phyloP scores from a whole-genome alignment of 2,888 invertebrate genomes.

The Drosophila suboccidentalis region DNA sequence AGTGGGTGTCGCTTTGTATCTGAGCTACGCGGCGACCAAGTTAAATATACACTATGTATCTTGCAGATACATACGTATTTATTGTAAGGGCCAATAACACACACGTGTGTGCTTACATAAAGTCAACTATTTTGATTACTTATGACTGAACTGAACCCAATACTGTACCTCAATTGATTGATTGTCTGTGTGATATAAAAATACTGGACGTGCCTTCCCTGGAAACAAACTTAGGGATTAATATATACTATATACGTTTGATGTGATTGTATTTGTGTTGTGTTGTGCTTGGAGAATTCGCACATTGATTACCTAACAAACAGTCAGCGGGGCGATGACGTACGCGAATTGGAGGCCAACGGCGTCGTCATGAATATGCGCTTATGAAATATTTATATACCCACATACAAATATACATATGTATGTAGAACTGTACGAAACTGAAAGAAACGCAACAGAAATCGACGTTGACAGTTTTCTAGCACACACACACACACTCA shows the following conservation, averaged over 20 bases:
- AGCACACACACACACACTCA: constrained; percentile 5
- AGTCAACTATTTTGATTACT: constrained; percentile 22
- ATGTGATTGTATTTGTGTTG: constrained; percentile 9
- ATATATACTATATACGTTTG: neutral
- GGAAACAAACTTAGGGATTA: constrained; percentile 1
- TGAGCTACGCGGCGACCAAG: constrained; percentile 1
- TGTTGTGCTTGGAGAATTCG: constrained; percentile 26
- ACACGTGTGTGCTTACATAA: constrained; percentile 21
- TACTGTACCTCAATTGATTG: constrained; percentile 49
- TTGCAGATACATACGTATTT: too few species aligned
- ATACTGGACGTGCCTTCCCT: constrained; percentile 47
- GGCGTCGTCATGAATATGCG: constrained; percentile 52
- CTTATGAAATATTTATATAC: constrained; percentile 44
- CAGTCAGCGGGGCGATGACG: constrained; percentile 45
- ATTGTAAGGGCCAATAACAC: constrained; percentile 12
- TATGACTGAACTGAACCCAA: constrained; percentile 31
- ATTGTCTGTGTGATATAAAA: constrained; percentile 20
- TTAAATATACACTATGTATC: constrained; percentile 10
- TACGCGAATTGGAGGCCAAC: constrained; percentile 51
- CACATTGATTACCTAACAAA: constrained; percentile 46
- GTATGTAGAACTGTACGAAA: constrained; percentile 16
- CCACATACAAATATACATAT: constrained; percentile 18
- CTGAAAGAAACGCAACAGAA: constrained; percentile 12
- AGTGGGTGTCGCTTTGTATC: constrained; percentile 30
- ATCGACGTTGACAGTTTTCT: constrained; percentile 25